phyloP scores from a whole-genome alignment of 2,113 vertebrate genomes.

The Thalassoma bifasciatum region DNA sequence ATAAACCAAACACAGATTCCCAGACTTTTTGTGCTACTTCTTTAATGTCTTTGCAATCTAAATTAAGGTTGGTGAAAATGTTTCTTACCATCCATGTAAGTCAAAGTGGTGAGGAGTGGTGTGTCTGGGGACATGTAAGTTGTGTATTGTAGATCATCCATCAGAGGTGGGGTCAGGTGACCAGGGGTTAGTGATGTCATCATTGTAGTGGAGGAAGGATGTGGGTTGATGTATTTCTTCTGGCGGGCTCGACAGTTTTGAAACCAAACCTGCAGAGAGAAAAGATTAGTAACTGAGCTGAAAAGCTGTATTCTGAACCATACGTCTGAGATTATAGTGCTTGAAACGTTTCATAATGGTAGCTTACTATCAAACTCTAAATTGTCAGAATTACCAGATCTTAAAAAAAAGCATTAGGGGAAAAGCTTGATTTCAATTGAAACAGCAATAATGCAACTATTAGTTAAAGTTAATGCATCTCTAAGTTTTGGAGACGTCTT shows the following conservation, averaged over 20 bases:
- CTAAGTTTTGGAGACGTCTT: too few relatives aligned
- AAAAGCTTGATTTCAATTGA: background rate
- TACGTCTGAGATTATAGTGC: too few relatives aligned
- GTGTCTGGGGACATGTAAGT: slow-evolving; percentile 90
- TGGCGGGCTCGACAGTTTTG: slow-evolving; percentile 98
- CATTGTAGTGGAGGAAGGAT: slow-evolving; percentile 84
- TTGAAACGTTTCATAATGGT: too few relatives aligned
- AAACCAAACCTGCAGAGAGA: slow-evolving; percentile 92
- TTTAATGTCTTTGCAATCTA: too few relatives aligned
- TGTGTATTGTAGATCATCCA: slow-evolving; percentile 94
- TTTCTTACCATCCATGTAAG: slow-evolving; percentile 94
- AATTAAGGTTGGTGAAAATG: too few relatives aligned
- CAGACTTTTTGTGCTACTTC: too few relatives aligned
- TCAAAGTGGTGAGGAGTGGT: slow-evolving; percentile 90
- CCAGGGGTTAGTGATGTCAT: slow-evolving; percentile 85
- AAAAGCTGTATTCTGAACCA: too few relatives aligned
- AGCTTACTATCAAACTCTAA: too few relatives aligned
- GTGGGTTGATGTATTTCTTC: slow-evolving; percentile 94
- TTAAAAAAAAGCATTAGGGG: background rate
- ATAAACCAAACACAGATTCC: too few relatives aligned
- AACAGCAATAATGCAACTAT: too few relatives aligned
- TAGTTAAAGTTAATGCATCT: too few relatives aligned
- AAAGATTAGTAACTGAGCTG: background rate
- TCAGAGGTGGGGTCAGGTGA: slow-evolving; percentile 89
- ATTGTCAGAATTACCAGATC: too few relatives aligned